These are phyloP conservation scores for Drosophila sp. DNA, from an alignment of 1,140 invertebrate species.

Conservation along the genomic window DNA sequence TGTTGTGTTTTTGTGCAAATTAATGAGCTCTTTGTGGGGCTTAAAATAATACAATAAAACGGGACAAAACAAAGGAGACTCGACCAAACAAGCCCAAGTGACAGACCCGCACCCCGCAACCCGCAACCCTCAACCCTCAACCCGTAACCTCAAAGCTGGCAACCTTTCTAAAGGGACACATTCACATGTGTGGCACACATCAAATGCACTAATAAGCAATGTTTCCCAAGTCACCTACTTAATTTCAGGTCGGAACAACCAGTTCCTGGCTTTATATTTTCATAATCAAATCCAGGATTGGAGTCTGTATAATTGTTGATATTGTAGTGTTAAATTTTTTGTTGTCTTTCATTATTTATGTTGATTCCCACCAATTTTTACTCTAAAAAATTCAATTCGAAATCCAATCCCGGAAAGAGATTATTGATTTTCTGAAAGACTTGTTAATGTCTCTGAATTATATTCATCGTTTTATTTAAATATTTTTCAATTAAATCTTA, in stretches of 20 bases:
- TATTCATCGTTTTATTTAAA: no score
- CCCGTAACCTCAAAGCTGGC: constrained; percentile 13
- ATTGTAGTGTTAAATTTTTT: neutral
- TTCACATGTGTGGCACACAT: constrained; percentile 59
- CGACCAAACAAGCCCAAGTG: constrained; percentile 19
- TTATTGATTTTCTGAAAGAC: no score
- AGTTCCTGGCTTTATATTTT: neutral
- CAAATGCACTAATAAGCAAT: constrained; percentile 67
- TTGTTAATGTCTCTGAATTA: no score
- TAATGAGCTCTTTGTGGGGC: constrained; percentile 76
- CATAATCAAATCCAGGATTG: constrained; percentile 6
- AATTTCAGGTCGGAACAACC: neutral
- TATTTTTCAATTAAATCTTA: no score
- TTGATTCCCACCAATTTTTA: neutral
- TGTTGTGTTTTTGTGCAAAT: constrained; percentile 48
- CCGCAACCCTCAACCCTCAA: neutral
- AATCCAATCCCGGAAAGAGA: no score
- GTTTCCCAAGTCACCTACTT: constrained; percentile 21
- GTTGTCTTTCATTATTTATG: no score
- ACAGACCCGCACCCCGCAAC: neutral
- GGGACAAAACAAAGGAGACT: constrained; percentile 39
- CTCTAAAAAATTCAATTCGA: no score
- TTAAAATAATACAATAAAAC: constrained; percentile 75
- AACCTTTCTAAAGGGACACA: constrained; percentile 48
- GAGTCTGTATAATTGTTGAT: neutral